phyloP scores from a whole-genome alignment of 2,797 vertebrate genomes.

The Betta splendens region DNA sequence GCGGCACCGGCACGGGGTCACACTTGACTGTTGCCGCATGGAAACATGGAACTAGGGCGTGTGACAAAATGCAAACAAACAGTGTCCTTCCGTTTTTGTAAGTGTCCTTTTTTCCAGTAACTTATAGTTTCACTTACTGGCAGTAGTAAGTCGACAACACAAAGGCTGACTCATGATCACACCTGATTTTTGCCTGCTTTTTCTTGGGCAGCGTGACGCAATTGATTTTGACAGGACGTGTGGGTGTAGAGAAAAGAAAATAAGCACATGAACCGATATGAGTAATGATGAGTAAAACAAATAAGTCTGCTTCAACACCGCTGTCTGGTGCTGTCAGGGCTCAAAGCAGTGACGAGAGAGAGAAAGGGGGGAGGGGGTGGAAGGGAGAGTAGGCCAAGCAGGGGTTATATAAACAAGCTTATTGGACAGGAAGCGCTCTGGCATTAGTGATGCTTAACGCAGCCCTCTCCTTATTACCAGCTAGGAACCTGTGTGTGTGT shows the following conservation, averaged over 20 bases:
- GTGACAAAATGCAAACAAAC: not conserved
- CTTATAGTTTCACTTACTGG: slow-evolving; percentile 2
- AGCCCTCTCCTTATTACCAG: slow-evolving; percentile 65
- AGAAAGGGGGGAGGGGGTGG: slow-evolving; percentile 11
- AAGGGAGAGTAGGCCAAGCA: slow-evolving; percentile 66
- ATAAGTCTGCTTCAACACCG: slow-evolving; percentile 41
- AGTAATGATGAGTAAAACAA: slow-evolving; percentile 58
- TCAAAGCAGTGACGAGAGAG: slow-evolving; percentile 40
- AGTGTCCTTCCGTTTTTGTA: too few relatives aligned
- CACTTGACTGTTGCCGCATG: not conserved
- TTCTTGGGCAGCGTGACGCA: slow-evolving; percentile 31
- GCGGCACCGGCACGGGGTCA: not conserved
- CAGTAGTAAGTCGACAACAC: slow-evolving; percentile 8
- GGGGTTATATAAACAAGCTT: slow-evolving; percentile 83
- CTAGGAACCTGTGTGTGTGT: slow-evolving; percentile 54
- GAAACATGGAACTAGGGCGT: not conserved
- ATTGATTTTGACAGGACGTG: slow-evolving; percentile 50
- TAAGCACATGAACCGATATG: slow-evolving; percentile 48
- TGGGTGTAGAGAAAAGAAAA: slow-evolving; percentile 28
- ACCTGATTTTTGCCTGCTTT: slow-evolving; percentile 18
- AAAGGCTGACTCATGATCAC: slow-evolving; percentile 33
- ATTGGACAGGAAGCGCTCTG: slow-evolving; percentile 78
- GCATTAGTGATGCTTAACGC: slow-evolving; percentile 77
- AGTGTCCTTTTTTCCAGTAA: too few relatives aligned
- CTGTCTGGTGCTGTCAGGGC: slow-evolving; percentile 55